phyloP scores from a whole-genome alignment of 2,797 vertebrate species.

The Pipistrellus pygmaeus region DNA sequence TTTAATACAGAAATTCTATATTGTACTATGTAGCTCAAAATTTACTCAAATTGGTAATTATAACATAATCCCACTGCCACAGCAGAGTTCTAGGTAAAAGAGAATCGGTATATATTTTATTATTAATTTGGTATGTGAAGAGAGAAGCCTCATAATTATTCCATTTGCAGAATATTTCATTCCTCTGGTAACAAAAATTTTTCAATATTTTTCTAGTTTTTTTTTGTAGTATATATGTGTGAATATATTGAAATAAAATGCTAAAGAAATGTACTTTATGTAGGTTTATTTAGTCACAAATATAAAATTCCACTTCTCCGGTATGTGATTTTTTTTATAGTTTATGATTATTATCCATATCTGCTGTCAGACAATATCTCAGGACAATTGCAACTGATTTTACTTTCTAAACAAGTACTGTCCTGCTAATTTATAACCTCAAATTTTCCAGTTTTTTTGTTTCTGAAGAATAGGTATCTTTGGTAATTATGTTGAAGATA shows the following conservation, averaged over 20 bases:
- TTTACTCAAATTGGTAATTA: neutral
- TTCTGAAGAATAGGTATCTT: neutral
- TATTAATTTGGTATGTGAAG: neutral
- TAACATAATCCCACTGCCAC: neutral
- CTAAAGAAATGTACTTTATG: neutral
- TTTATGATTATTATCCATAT: neutral
- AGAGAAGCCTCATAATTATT: neutral
- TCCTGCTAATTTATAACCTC: neutral
- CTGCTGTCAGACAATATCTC: neutral
- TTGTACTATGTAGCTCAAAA: neutral
- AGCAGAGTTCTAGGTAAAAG: neutral
- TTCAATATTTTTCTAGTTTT: neutral
- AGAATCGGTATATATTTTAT: neutral
- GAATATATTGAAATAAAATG: neutral
- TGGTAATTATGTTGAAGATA: constrained; percentile 32
- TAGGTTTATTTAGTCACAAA: neutral
- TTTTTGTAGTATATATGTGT: neutral
- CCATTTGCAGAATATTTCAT: neutral
- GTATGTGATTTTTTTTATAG: neutral
- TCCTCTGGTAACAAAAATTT: neutral
- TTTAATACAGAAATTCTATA: neutral
- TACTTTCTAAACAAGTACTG: neutral
- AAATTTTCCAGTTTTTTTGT: neutral
- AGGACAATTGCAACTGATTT: neutral
- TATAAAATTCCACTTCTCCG: neutral